Conservation (phyloP, 2,113 vertebrate genomes). For the Sylvicapra grimmia region DNA sequence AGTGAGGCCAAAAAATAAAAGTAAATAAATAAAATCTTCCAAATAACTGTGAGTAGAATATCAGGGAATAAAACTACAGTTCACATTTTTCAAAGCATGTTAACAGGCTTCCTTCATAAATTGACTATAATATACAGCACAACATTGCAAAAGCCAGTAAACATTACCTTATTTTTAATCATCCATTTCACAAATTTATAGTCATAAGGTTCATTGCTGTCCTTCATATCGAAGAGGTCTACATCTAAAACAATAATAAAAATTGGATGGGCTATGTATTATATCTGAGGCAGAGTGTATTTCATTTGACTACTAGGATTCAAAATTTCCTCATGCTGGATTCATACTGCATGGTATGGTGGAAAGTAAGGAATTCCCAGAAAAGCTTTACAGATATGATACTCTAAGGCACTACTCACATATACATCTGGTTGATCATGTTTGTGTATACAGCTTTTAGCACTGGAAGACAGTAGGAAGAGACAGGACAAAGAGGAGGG, state of each 20-base stretch:
- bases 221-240: conserved; percentile 85
- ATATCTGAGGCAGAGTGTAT: neutral
- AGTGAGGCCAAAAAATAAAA: neutral
- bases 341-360: neutral
- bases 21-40: neutral
- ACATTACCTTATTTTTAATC: conserved; percentile 91
- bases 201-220: conserved; percentile 86
- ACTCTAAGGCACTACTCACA: too few relatives aligned
- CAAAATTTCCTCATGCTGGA: neutral
- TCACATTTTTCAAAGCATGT: neutral
- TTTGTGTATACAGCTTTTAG: neutral
- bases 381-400: neutral
- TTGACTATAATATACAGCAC: neutral
- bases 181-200: conserved; percentile 98
- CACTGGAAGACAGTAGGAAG: neutral
- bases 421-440: neutral
- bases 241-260: conserved; percentile 78
- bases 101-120: neutral
- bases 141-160: neutral
- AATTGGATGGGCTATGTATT: conserved; percentile 7
- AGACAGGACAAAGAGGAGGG: neutral
- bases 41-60: neutral
- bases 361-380: neutral
- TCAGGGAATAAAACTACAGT: neutral
- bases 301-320: neutral